Evolutionary conservation across 2,113 vertebrate species (phyloP), one percentile per base, ranked within the genome.

Genomic region (Phrynosoma platyrhinos): DNA sequence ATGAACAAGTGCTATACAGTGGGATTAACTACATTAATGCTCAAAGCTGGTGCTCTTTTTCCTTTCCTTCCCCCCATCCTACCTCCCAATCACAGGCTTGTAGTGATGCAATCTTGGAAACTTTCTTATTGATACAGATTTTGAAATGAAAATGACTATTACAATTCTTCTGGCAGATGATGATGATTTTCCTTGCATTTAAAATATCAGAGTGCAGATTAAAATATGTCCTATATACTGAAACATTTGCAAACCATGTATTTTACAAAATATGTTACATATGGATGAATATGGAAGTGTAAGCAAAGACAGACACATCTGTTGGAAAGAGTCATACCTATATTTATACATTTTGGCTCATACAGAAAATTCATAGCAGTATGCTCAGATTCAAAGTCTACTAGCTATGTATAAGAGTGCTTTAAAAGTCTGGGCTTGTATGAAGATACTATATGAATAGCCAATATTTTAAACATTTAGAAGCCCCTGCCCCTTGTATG

Each of bases 1-100:
- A 94, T 87, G 93, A 95, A 92, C 94, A 96, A 96, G 95, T 95
- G 93, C 94, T 95, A 95, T 86, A 69, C 87, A 47, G 25, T 92
- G 87, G 93, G 94, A 96, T 96, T 95, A 96, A 96, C 94, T 93
- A 95, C 94, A 95, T 92, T 96, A 96, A 96, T 96, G 94, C 94
- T 90, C 95, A 96, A 95, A 95, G 95, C 95, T 94, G 94, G 94
- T 95, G 95, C 93, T 94, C 64, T 93, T 93, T 93, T 94, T 93
- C 93, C 92, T 91, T 93, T 30, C 91, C 92, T 93, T 95, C 93
- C 87, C 36, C 85, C 53, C 1, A 0, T 76, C 90, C 90, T 87
- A 88, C 78, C 92, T 94, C 93, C 91, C 93, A 93, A 94, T 90
- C 94, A 94, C 92, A 94, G 92, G 94, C 94, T 94, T 95, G 91